Evolutionary conservation across 2,113 vertebrate species (phyloP), one percentile per base, ranked within the genome.

Genomic region (Tauraco erythrolophus): DNA sequence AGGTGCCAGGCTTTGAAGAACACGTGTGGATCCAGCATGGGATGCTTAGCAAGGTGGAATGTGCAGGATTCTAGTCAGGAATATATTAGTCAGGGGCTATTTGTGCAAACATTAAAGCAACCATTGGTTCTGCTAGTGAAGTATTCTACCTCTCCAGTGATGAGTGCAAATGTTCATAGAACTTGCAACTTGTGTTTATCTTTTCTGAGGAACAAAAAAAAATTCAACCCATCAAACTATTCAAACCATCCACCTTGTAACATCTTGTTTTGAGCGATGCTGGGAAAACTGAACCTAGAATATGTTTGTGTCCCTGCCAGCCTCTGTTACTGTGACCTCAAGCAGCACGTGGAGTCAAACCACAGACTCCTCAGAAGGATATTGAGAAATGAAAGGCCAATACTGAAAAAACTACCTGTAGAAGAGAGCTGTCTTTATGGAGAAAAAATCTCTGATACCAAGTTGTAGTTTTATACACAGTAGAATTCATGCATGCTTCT

Each of bases 11-110:
- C 56, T 50, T 66, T 84, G 94, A 76, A 64, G 78, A 92, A 53
- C 43, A 25, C 19, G 1, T 83, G 85, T 94, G 60, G 78, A 54
- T 78, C 80, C 50, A 71, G 74, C 51, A 24, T 37, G 80, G 33
- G 77, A 89, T 76, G 70, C 76, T 94, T 92, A 92, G 65, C 70
- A 57, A 86, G 65, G 88, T 85, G 81, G 88, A 93, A 97, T 92
- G 88, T 92, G 57, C 54, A 94, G 82, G 64, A 25, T 89, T 64
- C 89, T 65, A 84, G 65, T 94, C 90, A 64, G 79, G 87, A 95
- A 70, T 86, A 75, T 83, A 94, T 97, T 97, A 97, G 96, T 96
- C 97, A 97, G 92, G 64, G 48, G 6, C 93, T 96, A 94, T 97
- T 97, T 96, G 91, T 93, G 96, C 95, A 94, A 72, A 5, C 72